Conservation (phyloP, 1,140 invertebrate genomes). For the Heliothis subflexa region DNA sequence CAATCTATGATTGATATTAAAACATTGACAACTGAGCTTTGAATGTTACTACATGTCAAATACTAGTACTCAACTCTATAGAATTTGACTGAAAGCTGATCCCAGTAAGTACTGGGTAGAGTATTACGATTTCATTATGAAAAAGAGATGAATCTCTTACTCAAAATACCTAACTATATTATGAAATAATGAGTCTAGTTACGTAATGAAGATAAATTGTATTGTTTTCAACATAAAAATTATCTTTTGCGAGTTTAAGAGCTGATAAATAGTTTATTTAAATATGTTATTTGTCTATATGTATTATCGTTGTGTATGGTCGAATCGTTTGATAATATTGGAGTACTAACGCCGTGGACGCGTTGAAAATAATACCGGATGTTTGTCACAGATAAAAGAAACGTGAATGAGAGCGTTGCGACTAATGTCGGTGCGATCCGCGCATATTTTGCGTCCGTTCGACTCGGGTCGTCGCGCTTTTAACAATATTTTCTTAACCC, state of each 20-base stretch:
- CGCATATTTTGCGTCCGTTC: constrained; percentile 47
- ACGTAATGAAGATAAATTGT: constrained; percentile 70
- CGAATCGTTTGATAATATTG: constrained; percentile 56
- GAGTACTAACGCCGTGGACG: constrained; percentile 57
- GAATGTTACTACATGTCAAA: not conserved
- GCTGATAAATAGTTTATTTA: constrained; percentile 67
- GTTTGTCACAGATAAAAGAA: constrained; percentile 76
- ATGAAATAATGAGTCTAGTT: constrained; percentile 69
- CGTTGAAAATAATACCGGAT: constrained; percentile 73
- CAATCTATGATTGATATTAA: no score
- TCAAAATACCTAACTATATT: constrained; percentile 51
- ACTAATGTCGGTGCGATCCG: constrained; percentile 47
- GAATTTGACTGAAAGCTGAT: no score
- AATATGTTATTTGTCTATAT: constrained; percentile 72
- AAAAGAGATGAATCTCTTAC: no score
- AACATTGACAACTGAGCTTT: no score
- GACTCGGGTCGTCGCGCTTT: constrained; percentile 33
- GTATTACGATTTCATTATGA: no score
- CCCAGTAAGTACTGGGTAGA: no score
- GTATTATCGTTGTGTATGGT: constrained; percentile 57
- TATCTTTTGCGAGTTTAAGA: constrained; percentile 70
- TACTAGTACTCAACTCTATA: no score
- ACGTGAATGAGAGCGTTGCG: constrained; percentile 64
- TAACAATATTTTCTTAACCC: constrained; percentile 1
- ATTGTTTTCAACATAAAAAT: constrained; percentile 72